Percentiles rank a stretch among this genome's conserved stretches.
Evolutionary conservation across 2,797 vertebrate species (phyloP).

Genomic region (Falco cherrug): DNA sequence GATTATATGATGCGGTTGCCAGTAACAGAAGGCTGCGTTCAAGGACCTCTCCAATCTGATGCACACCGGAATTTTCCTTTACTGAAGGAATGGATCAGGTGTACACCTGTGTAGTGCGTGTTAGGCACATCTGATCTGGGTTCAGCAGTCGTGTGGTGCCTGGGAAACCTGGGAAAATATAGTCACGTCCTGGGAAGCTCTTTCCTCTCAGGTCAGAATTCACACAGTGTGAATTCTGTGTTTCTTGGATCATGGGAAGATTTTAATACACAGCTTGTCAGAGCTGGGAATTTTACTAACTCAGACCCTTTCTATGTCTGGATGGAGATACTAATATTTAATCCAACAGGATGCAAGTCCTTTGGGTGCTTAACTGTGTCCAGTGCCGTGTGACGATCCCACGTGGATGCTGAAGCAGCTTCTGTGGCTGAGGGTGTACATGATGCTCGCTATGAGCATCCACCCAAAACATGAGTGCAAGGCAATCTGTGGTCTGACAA

Average conservation of each 20-base stretch:
- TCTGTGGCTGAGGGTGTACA: not conserved
- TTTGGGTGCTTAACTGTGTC: not conserved
- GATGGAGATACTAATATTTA: not conserved
- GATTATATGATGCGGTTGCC: not conserved
- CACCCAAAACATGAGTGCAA: not conserved
- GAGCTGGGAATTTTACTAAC: not conserved
- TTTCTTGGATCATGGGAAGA: not conserved
- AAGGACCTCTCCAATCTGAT: not conserved
- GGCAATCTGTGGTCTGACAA: rapidly evolving
- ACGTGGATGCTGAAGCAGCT: not conserved
- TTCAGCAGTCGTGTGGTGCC: not conserved
- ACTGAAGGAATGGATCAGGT: not conserved
- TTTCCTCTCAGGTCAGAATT: not conserved
- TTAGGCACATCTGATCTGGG: not conserved
- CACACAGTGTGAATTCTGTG: not conserved
- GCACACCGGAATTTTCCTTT: not conserved
- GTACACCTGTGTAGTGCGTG: rapidly evolving
- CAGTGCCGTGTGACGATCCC: not conserved
- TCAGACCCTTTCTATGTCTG: not conserved
- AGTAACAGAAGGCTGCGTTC: not conserved
- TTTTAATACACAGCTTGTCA: not conserved
- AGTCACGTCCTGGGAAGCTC: not conserved
- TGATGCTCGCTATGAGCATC: not conserved
- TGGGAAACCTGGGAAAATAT: not conserved
- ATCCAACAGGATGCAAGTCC: not conserved